Base-by-base conservation (phyloP, 2,113 vertebrate species). In the Rhinoderma darwinii region DNA sequence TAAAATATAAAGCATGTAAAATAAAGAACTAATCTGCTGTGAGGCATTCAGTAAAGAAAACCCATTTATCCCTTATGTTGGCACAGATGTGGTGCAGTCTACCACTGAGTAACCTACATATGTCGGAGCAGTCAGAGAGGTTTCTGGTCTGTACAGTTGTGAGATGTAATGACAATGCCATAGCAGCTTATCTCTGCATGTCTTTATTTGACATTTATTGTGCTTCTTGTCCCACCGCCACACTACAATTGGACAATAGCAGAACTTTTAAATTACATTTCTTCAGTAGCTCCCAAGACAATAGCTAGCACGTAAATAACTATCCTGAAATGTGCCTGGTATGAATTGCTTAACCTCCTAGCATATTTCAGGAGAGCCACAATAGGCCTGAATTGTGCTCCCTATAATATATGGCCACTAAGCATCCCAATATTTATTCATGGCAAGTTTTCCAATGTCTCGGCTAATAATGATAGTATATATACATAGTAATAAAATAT, bases 201-300 rank as follows among this genome's bases (percentile, higher is more conserved):
- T n/a, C 0, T 1, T 88, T 89, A 86, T 88, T 89, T 85, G 86
- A 30, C 89, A 90, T 90, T 89, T 90, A 92, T 83, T 85, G 75
- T 82, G 89, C 89, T 88, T 82, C 68, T 76, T 86, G 86, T 89
- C 88, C 81, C 72, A 66, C 63, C 89, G 90, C 91, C 83, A 89
- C 90, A 90, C 90, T 82, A 0, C 89, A 83, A 86, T 79, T 89
- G 73, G 81, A 88, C 89, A 89, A 74, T 79, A 61, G 80, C 39
- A 18, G 70, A 86, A 89, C 75, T 89, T 86, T 88, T 82, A 88
- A 84, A 88, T 41, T 84, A 54, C 0, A 87, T 78, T 90, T 90
- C 89, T 89, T 87, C 27, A 56, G 85, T 43, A 61, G 54, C 87
- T 86, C 59, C 82, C 74, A 84, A 79, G 32, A 77, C 63, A 88